phyloP scores from a whole-genome alignment of 1,140 invertebrate species.

The Delia radicum region DNA sequence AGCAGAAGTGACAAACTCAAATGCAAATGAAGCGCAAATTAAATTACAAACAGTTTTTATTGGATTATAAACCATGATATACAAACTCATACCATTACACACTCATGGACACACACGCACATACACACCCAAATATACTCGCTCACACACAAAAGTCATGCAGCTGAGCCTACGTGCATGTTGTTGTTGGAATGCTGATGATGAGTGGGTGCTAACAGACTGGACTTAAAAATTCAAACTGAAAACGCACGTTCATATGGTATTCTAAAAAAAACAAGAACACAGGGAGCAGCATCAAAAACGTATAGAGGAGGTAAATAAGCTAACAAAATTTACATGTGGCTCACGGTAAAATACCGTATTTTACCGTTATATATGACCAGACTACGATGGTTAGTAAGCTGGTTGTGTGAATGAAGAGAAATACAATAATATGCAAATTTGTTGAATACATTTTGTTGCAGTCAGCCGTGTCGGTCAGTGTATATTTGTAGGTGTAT shows the following conservation, averaged over 20 bases:
- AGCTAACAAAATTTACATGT: slow-evolving; percentile 2
- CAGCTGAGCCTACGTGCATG: slow-evolving; percentile 20
- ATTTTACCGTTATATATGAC: slow-evolving; percentile 17
- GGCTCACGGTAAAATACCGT: slow-evolving; percentile 21
- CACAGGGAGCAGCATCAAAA: background rate
- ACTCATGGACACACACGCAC: background rate
- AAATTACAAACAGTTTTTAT: slow-evolving; percentile 32
- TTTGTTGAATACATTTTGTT: too few relatives aligned
- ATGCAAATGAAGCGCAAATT: slow-evolving; percentile 33
- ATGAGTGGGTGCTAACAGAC: slow-evolving; percentile 19
- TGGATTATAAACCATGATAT: slow-evolving; percentile 29
- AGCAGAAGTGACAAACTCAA: slow-evolving; percentile 32
- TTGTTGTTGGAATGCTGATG: background rate
- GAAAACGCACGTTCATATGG: background rate
- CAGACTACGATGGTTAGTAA: too few relatives aligned
- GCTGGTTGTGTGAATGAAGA: background rate
- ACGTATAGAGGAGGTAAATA: background rate
- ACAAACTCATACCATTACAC: background rate
- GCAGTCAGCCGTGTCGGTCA: too few relatives aligned
- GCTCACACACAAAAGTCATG: background rate
- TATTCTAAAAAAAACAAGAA: background rate
- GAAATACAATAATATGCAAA: too few relatives aligned
- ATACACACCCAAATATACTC: background rate
- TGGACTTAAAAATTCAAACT: slow-evolving; percentile 12
- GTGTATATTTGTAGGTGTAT: too few relatives aligned